These are phyloP conservation scores for Bradypus variegatus DNA, from an alignment of 2,797 vertebrate genomes.

Conservation along the genomic window DNA sequence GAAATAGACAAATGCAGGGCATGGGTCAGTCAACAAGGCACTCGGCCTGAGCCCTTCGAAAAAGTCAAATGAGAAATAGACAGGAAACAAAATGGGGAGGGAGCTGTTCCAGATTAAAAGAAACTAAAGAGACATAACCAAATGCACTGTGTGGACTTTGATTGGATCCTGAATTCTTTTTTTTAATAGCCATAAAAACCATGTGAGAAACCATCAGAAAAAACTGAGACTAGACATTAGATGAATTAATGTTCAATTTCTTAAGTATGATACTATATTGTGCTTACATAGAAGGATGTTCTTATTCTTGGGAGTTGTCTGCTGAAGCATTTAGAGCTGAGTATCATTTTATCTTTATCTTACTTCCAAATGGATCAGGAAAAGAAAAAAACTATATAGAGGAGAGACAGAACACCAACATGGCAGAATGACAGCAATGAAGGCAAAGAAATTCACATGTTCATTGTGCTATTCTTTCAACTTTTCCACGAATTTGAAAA, in stretches of 20 bases:
- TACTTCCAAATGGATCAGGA: neutral
- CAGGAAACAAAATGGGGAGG: neutral
- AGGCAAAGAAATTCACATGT: neutral
- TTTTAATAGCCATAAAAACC: neutral
- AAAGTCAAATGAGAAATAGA: neutral
- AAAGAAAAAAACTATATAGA: neutral
- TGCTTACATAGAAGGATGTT: neutral
- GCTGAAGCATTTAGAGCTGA: neutral
- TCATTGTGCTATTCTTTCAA: neutral
- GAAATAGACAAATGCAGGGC: neutral
- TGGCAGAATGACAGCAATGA: neutral
- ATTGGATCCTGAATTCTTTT: neutral
- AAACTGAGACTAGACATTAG: neutral
- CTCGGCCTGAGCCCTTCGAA: neutral
- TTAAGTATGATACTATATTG: neutral
- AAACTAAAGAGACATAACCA: neutral
- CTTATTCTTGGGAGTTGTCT: neutral
- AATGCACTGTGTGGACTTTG: neutral
- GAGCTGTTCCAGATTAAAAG: neutral
- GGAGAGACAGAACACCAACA: neutral
- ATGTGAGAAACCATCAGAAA: neutral
- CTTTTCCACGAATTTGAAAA: neutral
- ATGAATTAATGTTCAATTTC: neutral
- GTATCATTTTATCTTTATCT: neutral
- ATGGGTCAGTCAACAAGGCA: neutral